These are phyloP conservation scores for Engraulis encrasicolus DNA, from an alignment of 2,113 vertebrate genomes.

Conservation along the genomic window DNA sequence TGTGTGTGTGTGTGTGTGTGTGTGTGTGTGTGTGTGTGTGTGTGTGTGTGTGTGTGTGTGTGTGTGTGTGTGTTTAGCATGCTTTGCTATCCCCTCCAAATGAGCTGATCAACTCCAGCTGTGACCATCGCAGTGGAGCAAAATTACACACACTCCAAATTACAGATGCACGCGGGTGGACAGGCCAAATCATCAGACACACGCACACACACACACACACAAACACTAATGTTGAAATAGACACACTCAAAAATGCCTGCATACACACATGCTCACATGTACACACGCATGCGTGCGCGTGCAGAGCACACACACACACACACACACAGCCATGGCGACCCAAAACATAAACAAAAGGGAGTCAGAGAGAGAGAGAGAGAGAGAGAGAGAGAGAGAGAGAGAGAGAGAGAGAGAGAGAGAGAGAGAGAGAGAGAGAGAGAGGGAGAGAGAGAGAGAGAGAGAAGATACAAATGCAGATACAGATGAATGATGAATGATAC, in stretches of 20 bases:
- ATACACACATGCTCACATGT: not conserved
- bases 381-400: not conserved
- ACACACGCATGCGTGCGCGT: not conserved
- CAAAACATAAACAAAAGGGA: too few relatives aligned
- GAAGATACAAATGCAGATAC: too few relatives aligned
- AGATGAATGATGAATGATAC: too few relatives aligned
- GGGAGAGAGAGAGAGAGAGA: not conserved
- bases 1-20: too few relatives aligned
- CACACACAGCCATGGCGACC: not conserved
- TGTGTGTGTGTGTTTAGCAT: constrained; percentile 1
- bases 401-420: not conserved
- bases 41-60: too few relatives aligned
- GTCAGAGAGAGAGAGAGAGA: too few relatives aligned
- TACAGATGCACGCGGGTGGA: not conserved
- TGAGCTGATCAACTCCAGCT: constrained; percentile 5
- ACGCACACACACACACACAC: not conserved
- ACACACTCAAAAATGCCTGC: not conserved
- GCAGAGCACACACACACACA: not conserved
- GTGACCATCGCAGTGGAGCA: not conserved
- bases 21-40: too few relatives aligned
- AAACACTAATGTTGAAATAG: not conserved
- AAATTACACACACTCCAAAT: not conserved
- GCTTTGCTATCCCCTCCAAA: constrained; percentile 1
- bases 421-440: not conserved
- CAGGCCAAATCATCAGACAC: too few relatives aligned